These are phyloP conservation scores for Salvelinus sp. DNA, from an alignment of 2,113 vertebrate genomes.

Conservation along the genomic window DNA sequence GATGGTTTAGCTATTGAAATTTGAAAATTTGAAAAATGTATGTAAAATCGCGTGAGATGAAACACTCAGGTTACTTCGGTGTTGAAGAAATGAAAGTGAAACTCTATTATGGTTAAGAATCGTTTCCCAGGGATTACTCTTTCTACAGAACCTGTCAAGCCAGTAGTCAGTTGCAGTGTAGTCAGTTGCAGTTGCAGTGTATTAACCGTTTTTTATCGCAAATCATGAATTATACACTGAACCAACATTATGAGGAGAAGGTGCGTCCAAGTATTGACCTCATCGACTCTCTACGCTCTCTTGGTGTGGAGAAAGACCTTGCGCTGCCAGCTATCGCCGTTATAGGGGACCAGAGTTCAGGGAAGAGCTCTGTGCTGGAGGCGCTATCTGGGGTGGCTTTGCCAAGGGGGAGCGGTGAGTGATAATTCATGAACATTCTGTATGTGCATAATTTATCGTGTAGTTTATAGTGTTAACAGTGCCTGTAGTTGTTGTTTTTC, in stretches of 20 bases:
- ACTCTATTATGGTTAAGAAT: background rate
- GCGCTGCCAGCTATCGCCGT: slow-evolving; percentile 75
- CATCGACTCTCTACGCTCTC: slow-evolving; percentile 70
- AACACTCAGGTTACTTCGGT: too few species aligned
- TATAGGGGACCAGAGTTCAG: slow-evolving; percentile 84
- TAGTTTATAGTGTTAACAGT: too few species aligned
- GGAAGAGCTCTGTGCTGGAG: slow-evolving; percentile 90
- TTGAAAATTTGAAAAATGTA: too few species aligned
- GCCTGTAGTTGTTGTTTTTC: too few species aligned
- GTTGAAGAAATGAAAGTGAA: background rate
- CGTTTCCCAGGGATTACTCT: background rate
- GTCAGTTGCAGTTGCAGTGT: too few species aligned
- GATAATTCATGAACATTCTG: background rate
- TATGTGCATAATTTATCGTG: too few species aligned
- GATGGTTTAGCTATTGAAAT: too few species aligned
- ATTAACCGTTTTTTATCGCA: too few species aligned
- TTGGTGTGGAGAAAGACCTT: slow-evolving; percentile 75
- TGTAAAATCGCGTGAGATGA: too few species aligned
- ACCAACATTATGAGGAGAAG: slow-evolving; percentile 69
- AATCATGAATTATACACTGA: slow-evolving; percentile 38
- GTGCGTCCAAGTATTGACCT: slow-evolving; percentile 76
- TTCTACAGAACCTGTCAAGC: background rate
- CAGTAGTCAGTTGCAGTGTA: too few species aligned
- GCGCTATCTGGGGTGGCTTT: slow-evolving; percentile 85
- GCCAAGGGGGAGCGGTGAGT: slow-evolving; percentile 83